Base-by-base conservation (phyloP, 1,140 invertebrate species). In the Drosophila simulans region DNA sequence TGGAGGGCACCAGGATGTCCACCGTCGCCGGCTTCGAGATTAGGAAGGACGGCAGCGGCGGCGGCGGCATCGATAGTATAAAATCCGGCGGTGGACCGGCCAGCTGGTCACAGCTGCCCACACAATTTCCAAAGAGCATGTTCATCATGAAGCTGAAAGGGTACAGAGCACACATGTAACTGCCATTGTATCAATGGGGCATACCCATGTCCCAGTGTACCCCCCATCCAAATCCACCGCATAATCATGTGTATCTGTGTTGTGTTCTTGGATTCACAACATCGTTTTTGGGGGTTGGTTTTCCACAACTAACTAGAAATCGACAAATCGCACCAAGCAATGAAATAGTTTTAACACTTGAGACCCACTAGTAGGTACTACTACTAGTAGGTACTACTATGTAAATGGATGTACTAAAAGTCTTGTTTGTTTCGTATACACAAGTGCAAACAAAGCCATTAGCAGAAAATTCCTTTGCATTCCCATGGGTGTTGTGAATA, bases 11-110 rank as follows among this genome's bases (percentile, higher is more conserved):
- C 83, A 89, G 57, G 75, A 80, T 53, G 85, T 84, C 60, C 75
- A 89, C 78, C 70, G 91, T 58, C 60, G 92, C 72, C 71, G 79
- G 69, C 77, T 92, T 74, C 72, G 92, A 93, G 56, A 95, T 94
- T 35, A 97, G 92, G 25, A 96, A 96, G 3, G 94, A 93, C 5
- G 96, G 96, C 66, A 96, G 93, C 3, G 96, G 96, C 1, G 96
- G 96, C 31, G 96, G 96, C n/a, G 96, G 96, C 92, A 97, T 94
- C 68, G 95, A 95, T 48, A 96, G 92, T 70, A 97, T 97, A 51
- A 94, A 95, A 86, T 97, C 95, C 1, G 96, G 96, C 12, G 96
- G 96, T n/a, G 96, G 96, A 7, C 95, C 96, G 17, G 96, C 91
- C n/a, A 95, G 95, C 78, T 95, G 84, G 43, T 88, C 94, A 81